phyloP scores from a whole-genome alignment of 35 echinoderm and acorn worm genomes.

The Hemicentrotus pulcherrimus region DNA sequence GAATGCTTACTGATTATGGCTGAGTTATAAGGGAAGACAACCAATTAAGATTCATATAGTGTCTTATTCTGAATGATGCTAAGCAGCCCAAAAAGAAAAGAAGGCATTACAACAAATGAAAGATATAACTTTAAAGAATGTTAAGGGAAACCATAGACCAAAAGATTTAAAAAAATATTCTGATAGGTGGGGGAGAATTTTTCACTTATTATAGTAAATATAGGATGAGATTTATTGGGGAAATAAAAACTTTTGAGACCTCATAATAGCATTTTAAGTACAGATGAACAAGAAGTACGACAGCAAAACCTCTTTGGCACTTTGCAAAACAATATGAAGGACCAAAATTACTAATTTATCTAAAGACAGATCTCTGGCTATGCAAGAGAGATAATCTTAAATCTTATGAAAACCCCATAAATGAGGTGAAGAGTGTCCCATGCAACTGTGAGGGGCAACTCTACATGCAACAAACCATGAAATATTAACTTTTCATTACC shows the following conservation, averaged over 20 bases:
- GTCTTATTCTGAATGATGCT: background rate
- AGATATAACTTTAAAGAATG: background rate
- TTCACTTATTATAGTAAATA: too few relatives aligned
- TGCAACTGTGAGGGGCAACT: too few relatives aligned
- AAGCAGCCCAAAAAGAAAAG: background rate
- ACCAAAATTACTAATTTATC: background rate
- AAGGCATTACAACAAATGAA: background rate
- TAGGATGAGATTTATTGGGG: too few relatives aligned
- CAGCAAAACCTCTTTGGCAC: background rate
- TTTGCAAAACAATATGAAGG: background rate
- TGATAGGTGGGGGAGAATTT: too few relatives aligned
- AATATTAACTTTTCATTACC: too few relatives aligned
- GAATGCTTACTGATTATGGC: background rate
- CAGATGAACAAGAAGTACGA: background rate
- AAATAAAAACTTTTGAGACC: background rate
- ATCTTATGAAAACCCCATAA: too few relatives aligned
- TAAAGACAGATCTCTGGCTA: too few relatives aligned
- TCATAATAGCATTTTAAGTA: background rate
- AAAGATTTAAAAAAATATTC: background rate
- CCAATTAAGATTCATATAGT: background rate
- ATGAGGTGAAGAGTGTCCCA: too few relatives aligned
- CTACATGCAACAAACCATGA: too few relatives aligned
- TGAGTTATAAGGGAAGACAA: constrained; percentile 4
- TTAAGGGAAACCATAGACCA: background rate
- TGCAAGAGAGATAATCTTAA: too few relatives aligned